Percentiles rank a stretch among this genome's conserved stretches.
These are phyloP conservation scores for Hestina assimilis DNA, from an alignment of 1,140 invertebrate species.

Conservation along the genomic window DNA sequence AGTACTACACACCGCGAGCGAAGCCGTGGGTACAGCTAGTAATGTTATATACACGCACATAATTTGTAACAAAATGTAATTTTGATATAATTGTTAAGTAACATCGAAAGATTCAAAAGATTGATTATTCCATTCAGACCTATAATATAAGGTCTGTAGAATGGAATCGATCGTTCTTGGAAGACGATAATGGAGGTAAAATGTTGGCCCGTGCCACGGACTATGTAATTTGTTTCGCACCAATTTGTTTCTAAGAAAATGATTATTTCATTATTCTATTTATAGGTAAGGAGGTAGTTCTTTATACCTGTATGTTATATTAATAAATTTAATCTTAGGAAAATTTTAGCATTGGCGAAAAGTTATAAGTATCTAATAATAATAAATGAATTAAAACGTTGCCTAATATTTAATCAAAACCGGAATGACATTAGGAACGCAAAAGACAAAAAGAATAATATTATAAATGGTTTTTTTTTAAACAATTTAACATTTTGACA, in stretches of 20 bases:
- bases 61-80: too few relatives aligned
- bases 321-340: conserved; percentile 7
- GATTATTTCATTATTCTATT: conserved; percentile 14
- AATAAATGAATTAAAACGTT: too few relatives aligned
- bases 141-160: conserved; percentile 7
- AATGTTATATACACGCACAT: too few relatives aligned
- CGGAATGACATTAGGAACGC: too few relatives aligned
- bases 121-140: conserved; percentile 18
- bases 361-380: too few relatives aligned
- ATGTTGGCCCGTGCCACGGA: conserved; percentile 40
- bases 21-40: too few relatives aligned
- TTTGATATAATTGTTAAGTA: not conserved
- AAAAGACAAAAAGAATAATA: too few relatives aligned
- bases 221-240: conserved; percentile 19
- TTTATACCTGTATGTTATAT: not conserved
- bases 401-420: too few relatives aligned
- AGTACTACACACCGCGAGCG: too few relatives aligned
- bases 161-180: conserved; percentile 20
- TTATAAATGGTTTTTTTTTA: too few relatives aligned
- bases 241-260: conserved; percentile 18
- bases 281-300: not conserved
- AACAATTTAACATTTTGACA: too few relatives aligned
- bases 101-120: conserved; percentile 1
- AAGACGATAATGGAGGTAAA: conserved; percentile 15
- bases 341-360: too few relatives aligned